Evolutionary conservation across 2,888 invertebrate genomes (phyloP).

Genomic region (Panopea generosa): DNA sequence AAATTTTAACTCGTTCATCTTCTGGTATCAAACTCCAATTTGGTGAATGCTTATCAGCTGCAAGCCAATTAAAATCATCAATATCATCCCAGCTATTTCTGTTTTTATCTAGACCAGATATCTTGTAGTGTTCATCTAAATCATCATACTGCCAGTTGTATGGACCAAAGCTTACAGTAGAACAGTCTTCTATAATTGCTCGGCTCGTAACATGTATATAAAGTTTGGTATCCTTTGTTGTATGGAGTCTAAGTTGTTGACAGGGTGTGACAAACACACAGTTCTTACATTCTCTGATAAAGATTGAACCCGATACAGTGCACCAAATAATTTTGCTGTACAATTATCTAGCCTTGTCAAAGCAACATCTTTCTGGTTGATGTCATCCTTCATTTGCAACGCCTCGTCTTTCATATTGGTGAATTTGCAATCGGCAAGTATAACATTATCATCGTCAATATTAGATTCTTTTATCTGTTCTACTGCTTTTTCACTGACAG

Average conservation of each 20-base stretch:
- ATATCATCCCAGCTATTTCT: conserved; percentile 91
- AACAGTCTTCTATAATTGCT: conserved; percentile 97
- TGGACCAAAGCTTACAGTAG: conserved; percentile 91
- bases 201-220: conserved; percentile 97
- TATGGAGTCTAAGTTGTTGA: conserved; percentile 96
- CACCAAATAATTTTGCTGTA: conserved; percentile 91
- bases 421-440: conserved; percentile 81
- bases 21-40: conserved; percentile 85
- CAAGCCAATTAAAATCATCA: conserved; percentile 98
- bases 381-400: conserved; percentile 73
- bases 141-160: conserved; percentile 93
- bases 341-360: conserved; percentile 92
- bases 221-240: conserved; percentile 91
- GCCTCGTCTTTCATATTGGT: conserved; percentile 72
- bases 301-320: conserved; percentile 94
- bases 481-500: conserved; percentile 49
- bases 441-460: conserved; percentile 61
- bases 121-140: conserved; percentile 90
- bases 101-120: conserved; percentile 88
- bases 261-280: conserved; percentile 94
- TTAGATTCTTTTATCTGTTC: conserved; percentile 44
- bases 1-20: conserved; percentile 62
- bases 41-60: conserved; percentile 90
- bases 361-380: conserved; percentile 85
- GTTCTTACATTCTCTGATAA: conserved; percentile 92